Percentiles rank a stretch among this genome's conserved stretches.
Conservation (phyloP, 2,797 vertebrate species). For the Hapalemur alaotrensis region DNA sequence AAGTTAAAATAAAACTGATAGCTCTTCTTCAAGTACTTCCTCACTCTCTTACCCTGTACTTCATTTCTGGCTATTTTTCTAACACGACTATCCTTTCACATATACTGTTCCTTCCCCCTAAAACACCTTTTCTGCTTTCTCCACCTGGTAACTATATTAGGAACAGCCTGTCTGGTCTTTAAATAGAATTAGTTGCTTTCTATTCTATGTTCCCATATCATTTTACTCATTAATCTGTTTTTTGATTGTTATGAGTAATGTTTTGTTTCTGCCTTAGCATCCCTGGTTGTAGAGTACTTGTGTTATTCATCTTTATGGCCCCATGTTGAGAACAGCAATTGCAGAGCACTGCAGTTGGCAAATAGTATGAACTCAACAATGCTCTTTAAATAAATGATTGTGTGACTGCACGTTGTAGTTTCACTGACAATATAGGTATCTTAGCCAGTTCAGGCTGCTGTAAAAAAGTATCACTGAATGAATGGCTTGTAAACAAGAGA, state of each 20-base stretch:
- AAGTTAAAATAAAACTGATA: background rate
- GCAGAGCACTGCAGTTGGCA: background rate
- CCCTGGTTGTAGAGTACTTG: background rate
- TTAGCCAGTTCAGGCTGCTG: background rate
- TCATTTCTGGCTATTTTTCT: background rate
- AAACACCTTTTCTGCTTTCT: background rate
- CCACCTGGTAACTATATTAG: background rate
- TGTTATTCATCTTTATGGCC: background rate
- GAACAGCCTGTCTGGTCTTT: background rate
- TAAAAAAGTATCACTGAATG: background rate
- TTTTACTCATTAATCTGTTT: background rate
- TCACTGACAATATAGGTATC: background rate
- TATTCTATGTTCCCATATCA: background rate
- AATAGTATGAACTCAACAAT: background rate
- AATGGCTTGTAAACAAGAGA: background rate
- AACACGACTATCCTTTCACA: background rate
- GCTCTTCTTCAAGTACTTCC: background rate
- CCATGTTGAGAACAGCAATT: background rate
- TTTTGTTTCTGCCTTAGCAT: background rate
- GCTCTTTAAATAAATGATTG: background rate
- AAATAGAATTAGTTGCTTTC: background rate
- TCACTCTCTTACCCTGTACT: background rate
- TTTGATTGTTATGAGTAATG: background rate
- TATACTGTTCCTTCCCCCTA: background rate
- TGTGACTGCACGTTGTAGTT: background rate